phyloP scores from a whole-genome alignment of 2,797 vertebrate genomes.

The Momotus momota region DNA sequence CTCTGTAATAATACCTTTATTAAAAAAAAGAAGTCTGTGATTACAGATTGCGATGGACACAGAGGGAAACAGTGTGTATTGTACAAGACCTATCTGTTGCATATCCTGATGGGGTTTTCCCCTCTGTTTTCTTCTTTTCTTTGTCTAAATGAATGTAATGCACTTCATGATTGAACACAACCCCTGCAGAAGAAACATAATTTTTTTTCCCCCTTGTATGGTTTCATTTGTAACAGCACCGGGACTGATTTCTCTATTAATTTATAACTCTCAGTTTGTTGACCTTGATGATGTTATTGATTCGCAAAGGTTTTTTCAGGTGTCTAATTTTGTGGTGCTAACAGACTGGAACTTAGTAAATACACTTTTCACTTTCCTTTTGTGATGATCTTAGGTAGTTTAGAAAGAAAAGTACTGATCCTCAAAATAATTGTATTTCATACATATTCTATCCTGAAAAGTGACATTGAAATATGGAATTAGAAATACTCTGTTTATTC shows the following conservation, averaged over 20 bases:
- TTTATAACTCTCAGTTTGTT: neutral
- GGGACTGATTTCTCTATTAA: neutral
- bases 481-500: neutral
- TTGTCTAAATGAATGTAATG: neutral
- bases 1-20: neutral
- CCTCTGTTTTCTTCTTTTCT: neutral
- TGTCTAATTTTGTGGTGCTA: neutral
- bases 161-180: neutral
- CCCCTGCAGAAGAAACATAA: neutral
- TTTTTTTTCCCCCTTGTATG: accelerated
- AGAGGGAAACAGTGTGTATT: neutral
- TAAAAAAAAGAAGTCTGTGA: neutral
- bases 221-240: neutral
- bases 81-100: neutral
- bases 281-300: neutral
- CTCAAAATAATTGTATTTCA: neutral
- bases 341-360: neutral
- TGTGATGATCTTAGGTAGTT: neutral
- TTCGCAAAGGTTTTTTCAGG: neutral
- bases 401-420: neutral
- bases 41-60: neutral
- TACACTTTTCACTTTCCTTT: neutral
- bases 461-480: neutral
- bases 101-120: neutral
- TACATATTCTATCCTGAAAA: neutral